Percentiles rank a stretch among this genome's conserved stretches.
phyloP scores from a whole-genome alignment of 2,888 invertebrate genomes.

The Cepaea hortensis region DNA sequence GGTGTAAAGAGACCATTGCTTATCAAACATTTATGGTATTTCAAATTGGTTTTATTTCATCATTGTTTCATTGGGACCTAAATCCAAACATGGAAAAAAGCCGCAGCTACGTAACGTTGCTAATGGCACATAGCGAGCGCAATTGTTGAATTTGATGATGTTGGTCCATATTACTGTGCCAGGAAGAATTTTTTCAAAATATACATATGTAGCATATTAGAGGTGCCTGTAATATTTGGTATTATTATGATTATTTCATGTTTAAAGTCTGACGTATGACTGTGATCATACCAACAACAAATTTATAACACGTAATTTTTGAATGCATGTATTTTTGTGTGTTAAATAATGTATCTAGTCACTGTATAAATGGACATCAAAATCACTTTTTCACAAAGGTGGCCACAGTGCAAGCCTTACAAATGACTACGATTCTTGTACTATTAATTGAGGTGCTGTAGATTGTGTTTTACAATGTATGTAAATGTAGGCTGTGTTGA shows the following conservation, averaged over 20 bases:
- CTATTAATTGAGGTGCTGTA: background rate
- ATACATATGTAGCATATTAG: background rate
- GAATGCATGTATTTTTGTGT: background rate
- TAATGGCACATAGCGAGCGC: no score
- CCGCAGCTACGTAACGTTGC: no score
- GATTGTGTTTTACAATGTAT: background rate
- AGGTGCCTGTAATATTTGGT: background rate
- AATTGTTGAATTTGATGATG: no score
- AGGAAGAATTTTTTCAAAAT: background rate
- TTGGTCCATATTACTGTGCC: no score
- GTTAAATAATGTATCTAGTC: background rate
- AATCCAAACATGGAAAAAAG: no score
- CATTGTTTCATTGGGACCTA: no score
- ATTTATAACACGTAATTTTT: background rate
- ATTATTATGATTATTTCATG: no score
- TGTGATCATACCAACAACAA: background rate
- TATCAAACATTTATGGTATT: no score
- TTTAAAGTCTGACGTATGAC: no score
- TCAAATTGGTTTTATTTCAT: no score
- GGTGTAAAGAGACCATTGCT: no score
- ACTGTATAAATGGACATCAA: background rate
- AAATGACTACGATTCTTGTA: background rate
- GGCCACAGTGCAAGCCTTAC: background rate
- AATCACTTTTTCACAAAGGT: background rate
- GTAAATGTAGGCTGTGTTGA: background rate